Evolutionary conservation across 2,888 invertebrate genomes (phyloP), one percentile per base, ranked within the genome.

Genomic region (Drosophila suboccidentalis): DNA sequence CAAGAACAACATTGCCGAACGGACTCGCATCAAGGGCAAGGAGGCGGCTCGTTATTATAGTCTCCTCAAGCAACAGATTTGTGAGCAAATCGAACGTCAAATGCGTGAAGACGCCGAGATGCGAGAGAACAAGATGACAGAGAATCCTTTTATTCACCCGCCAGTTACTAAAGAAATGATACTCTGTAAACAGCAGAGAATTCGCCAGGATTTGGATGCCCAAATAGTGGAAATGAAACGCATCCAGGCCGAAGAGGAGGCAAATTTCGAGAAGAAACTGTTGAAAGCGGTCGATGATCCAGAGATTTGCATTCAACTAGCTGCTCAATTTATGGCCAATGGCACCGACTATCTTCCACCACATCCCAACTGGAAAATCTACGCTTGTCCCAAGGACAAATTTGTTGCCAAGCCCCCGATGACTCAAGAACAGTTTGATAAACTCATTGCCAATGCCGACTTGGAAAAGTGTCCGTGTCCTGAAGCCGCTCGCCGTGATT

Each of bases 351-450:
- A 88, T 54, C 71, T 92, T 50, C 60, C 82, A 0, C 85, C 90
- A 3, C 92, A 92, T 80, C 87, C 91, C 4, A 91, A 92, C 67
- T 92, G 92, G 92, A 81, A 78, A 4, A 65, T 91, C 4, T 50
- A 87, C 10, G 78, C 81, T 1, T 87, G 88, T 9, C 75, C 89
- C 34, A 68, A 63, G 2, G 71, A 73, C n/a, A 66, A 73, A 11
- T 85, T 78, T 39, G 70, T 85, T 0, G 53, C 61, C 1, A 83
- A 87, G 13, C 19, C 78, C 3, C 74, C 82, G 5, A 71, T 70
- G 58, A 9, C 58, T 3, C 57, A 71, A 13, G 32, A 71, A 1
- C 46, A 76, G 9, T 68, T 71, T 13, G 68, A 71, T 13, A 54
- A 63, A 0, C 63, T 61, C 0, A 36, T 81, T 5, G 69, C 71